Percentiles rank a stretch among this genome's conserved stretches.
Evolutionary conservation across 1,140 invertebrate species (phyloP).

Genomic region (Rhagoletis zephyria): DNA sequence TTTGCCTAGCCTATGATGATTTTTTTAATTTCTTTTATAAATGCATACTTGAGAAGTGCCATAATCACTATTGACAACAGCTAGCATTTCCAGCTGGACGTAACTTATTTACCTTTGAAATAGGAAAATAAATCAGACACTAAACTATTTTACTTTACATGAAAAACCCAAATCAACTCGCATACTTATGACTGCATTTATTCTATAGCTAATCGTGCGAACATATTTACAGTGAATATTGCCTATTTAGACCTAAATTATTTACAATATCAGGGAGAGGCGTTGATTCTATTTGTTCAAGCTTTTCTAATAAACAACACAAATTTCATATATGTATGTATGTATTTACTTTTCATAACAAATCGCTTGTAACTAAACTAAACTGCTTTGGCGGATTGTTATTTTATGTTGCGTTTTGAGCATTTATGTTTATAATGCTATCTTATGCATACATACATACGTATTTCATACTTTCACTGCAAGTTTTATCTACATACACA

Average conservation of each 20-base stretch:
- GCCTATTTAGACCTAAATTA: neutral
- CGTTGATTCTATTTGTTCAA: neutral
- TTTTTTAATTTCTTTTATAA: too few species aligned
- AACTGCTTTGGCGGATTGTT: constrained; percentile 13
- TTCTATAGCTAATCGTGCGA: neutral
- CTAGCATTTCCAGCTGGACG: too few species aligned
- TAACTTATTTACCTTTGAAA: too few species aligned
- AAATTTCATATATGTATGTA: neutral
- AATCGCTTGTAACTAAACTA: neutral
- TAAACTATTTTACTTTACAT: too few species aligned
- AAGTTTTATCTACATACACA: constrained; percentile 2
- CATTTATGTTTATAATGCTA: neutral
- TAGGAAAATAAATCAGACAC: too few species aligned
- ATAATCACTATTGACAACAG: too few species aligned
- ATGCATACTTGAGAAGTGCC: too few species aligned
- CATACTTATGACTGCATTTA: too few species aligned
- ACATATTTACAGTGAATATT: constrained; percentile 28
- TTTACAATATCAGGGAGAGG: constrained; percentile 32
- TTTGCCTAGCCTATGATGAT: too few species aligned
- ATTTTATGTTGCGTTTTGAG: neutral
- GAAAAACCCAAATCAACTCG: too few species aligned
- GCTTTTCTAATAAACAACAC: constrained; percentile 5
- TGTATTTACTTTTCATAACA: neutral
- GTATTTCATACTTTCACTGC: neutral
- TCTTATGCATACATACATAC: too few species aligned